Evolutionary conservation across 2,888 invertebrate species (phyloP).

Genomic region (Catonia carolina): DNA sequence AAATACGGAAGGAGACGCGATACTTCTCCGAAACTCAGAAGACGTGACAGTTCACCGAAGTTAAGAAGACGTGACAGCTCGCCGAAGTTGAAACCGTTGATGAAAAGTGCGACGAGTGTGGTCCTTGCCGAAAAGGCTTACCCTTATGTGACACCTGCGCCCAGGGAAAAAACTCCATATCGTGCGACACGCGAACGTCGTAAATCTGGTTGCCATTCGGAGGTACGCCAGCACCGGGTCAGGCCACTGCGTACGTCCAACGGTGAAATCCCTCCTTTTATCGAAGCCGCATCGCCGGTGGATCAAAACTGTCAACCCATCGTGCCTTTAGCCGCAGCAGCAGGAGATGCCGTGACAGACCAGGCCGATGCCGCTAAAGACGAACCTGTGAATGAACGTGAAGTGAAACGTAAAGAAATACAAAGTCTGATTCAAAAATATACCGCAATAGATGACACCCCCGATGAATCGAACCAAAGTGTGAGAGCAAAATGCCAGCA

Average conservation of each 20-base stretch:
- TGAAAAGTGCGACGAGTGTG: constrained; percentile 67
- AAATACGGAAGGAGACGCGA: constrained; percentile 50
- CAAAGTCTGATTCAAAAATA: constrained; percentile 77
- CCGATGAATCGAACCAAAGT: constrained; percentile 34
- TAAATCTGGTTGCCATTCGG: constrained; percentile 32
- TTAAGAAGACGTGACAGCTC: not conserved
- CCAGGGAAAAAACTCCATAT: constrained; percentile 58
- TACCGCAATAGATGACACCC: constrained; percentile 61
- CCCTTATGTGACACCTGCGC: constrained; percentile 46
- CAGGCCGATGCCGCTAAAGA: constrained; percentile 17
- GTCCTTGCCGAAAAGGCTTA: constrained; percentile 62
- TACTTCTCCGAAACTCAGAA: not conserved
- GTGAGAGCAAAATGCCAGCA: constrained; percentile 35
- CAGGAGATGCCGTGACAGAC: not conserved
- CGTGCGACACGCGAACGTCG: constrained; percentile 36
- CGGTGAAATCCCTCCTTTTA: constrained; percentile 16
- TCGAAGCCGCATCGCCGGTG: constrained; percentile 3
- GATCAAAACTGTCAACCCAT: not conserved
- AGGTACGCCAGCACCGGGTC: constrained; percentile 43
- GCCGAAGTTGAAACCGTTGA: constrained; percentile 39
- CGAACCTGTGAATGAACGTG: constrained; percentile 55
- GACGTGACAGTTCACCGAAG: not conserved
- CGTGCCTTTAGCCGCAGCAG: not conserved
- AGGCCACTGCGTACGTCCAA: constrained; percentile 45
- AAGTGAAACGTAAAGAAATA: constrained; percentile 75